Conservation (phyloP, 2,888 invertebrate genomes). For the Eupithecia dodoneata region DNA sequence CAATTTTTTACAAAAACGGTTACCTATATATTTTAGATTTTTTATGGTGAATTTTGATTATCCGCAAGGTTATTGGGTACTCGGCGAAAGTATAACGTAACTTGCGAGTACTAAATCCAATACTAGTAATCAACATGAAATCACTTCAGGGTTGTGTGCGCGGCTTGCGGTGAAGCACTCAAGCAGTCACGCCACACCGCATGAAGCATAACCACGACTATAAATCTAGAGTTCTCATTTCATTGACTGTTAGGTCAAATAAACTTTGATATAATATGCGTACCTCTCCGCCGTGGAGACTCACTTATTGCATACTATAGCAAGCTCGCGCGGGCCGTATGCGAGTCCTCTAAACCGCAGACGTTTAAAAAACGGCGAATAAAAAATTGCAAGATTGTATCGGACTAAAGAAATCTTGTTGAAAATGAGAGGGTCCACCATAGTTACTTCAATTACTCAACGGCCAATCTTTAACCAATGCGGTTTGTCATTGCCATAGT, state of each 20-base stretch:
- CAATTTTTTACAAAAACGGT: not conserved
- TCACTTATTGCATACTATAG: not conserved
- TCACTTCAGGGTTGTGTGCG: not conserved
- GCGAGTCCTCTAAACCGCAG: no score
- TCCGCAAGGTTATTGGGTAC: not conserved
- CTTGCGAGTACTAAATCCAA: not conserved
- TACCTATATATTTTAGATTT: not conserved
- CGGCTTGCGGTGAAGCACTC: conserved; percentile 27
- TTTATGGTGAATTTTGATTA: not conserved
- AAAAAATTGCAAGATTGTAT: no score
- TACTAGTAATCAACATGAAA: not conserved
- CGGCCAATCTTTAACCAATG: no score
- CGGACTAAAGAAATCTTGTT: no score
- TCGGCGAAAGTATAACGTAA: not conserved
- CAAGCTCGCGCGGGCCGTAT: not conserved
- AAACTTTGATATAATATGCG: not conserved
- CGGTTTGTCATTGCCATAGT: no score
- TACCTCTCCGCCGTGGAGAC: not conserved
- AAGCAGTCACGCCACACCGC: conserved; percentile 25
- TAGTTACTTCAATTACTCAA: no score
- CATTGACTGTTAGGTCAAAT: not conserved
- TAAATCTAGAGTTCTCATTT: conserved; percentile 16
- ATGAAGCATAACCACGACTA: conserved; percentile 20
- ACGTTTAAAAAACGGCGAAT: no score
- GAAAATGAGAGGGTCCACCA: no score